These are phyloP conservation scores for Nomada ruficornis DNA, from an alignment of 2,888 invertebrate genomes.

Conservation along the genomic window DNA sequence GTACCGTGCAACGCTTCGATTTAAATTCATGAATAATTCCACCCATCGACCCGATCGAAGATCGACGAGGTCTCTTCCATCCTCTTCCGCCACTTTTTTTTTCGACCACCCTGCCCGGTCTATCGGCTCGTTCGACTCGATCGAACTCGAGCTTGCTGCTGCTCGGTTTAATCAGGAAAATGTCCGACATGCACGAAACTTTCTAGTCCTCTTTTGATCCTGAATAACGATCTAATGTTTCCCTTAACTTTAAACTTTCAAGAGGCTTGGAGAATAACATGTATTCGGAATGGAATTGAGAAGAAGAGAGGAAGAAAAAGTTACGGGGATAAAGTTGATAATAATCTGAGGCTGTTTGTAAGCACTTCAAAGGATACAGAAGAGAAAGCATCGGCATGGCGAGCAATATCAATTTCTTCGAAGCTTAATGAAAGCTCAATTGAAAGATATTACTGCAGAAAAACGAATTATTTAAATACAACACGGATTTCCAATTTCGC, in stretches of 20 bases:
- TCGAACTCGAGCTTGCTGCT: constrained; percentile 39
- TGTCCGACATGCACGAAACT: constrained; percentile 14
- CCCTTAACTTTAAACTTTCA: no score
- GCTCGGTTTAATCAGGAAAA: constrained; percentile 60
- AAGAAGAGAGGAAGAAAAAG: not conserved
- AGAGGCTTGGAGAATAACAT: no score
- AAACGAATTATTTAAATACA: not conserved
- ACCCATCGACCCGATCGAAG: constrained; percentile 54
- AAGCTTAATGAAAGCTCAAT: not conserved
- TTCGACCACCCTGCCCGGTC: not conserved
- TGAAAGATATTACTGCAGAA: not conserved
- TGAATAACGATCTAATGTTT: not conserved
- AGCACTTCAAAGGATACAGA: no score
- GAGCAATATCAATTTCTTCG: not conserved
- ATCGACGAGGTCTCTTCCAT: constrained; percentile 66
- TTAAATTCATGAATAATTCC: constrained; percentile 82
- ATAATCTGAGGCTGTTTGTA: no score
- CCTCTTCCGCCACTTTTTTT: constrained; percentile 28
- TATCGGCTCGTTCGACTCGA: constrained; percentile 23
- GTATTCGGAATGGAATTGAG: not conserved
- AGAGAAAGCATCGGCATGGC: no score
- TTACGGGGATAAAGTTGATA: not conserved
- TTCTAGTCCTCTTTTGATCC: not conserved
- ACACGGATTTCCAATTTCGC: no score
- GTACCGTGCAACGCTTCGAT: constrained; percentile 78